Evolutionary conservation across 2,797 vertebrate genomes (phyloP), one percentile per base, ranked within the genome.

Genomic region (Sebastolobus altivelis): DNA sequence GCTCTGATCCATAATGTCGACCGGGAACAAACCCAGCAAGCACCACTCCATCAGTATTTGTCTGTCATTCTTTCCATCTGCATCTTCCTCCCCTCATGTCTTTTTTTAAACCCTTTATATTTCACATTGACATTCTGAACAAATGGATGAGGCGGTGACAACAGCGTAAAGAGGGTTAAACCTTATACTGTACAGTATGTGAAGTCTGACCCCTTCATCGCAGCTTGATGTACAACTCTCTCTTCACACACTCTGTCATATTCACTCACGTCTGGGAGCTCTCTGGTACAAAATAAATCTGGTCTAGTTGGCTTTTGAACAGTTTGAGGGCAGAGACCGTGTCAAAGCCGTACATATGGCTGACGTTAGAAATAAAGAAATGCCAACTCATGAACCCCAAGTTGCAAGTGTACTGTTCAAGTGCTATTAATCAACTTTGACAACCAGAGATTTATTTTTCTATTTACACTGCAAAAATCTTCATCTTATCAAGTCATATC

Each of bases 11-110:
- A 75, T 85, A 77, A 72, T 16, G 38, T 55, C 1, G 25, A 56
- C 56, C 65, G 49, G 49, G 49, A 46, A 46, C 43, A 9, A 60
- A 79, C 87, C 29, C 78, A 79, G 81, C 37, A 77, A 14, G 33
- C n/a, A 67, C 66, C 65, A 43, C 54, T 87, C 75, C 54, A 74
- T 87, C 83, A 86, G 61, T 74, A 72, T 77, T 58, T 83, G 85
- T 68, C 75, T 35, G 31, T 14, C 16, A 8, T 43, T 54, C 16
- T 76, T 80, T 72, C 58, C 65, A 80, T 55, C 69, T 63, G 13
- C 35, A 46, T 77, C 60, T 52, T 55, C 73, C 22, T 58, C 29
- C 29, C 1, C 2, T 49, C 12, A 68, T 33, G 9, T 61, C 66
- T 49, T 65, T 72, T 67, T 56, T 22, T 3, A 22, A 76, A 22